phyloP scores from a whole-genome alignment of 1,140 invertebrate species.

The Drosophila lacertosa region DNA sequence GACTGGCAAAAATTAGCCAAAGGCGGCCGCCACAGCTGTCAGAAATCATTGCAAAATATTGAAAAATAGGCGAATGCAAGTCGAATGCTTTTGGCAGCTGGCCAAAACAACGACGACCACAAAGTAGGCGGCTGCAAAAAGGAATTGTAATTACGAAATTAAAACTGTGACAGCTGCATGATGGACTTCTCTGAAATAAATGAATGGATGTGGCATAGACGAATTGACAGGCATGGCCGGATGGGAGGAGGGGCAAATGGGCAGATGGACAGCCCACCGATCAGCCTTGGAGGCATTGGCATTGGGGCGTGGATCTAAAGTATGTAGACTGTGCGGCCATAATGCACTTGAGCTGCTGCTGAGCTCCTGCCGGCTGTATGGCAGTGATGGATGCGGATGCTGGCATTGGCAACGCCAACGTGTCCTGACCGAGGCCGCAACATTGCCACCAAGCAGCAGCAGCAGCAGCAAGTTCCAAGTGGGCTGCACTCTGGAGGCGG shows the following conservation, averaged over 20 bases:
- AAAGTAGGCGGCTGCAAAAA: conserved; percentile 34
- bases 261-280: conserved; percentile 6
- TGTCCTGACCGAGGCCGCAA: conserved; percentile 67
- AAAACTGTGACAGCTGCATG: conserved; percentile 76
- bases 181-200: conserved; percentile 75
- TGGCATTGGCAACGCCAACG: conserved; percentile 57
- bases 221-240: conserved; percentile 35
- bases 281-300: conserved; percentile 33
- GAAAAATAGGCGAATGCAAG: conserved; percentile 42
- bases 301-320: conserved; percentile 38
- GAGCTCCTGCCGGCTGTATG: conserved; percentile 49
- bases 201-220: conserved; percentile 64
- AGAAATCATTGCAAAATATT: conserved; percentile 76
- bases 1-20: conserved; percentile 55
- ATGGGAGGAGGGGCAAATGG: not conserved
- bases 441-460: conserved; percentile 48
- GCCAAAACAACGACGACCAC: conserved; percentile 37
- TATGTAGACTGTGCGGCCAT: conserved; percentile 24
- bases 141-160: conserved; percentile 79
- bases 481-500: conserved; percentile 28
- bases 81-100: conserved; percentile 46
- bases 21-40: conserved; percentile 57
- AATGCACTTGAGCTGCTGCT: conserved; percentile 52
- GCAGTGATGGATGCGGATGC: conserved; percentile 64
- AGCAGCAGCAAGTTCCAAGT: conserved; percentile 19